These are phyloP conservation scores for Aphrophora alni DNA, from an alignment of 2,888 invertebrate genomes.

Conservation along the genomic window DNA sequence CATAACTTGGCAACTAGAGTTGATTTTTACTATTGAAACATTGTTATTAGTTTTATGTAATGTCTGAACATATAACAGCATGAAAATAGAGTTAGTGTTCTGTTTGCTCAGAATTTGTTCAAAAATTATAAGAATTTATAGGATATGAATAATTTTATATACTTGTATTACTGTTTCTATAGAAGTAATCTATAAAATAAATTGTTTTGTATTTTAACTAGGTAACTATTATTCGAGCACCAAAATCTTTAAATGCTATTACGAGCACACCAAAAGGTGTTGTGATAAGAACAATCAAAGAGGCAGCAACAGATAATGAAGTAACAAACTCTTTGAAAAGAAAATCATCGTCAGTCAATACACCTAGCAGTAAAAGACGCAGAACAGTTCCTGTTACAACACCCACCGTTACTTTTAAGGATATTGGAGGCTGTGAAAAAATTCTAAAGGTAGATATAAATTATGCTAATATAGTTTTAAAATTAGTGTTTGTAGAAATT, in stretches of 20 bases:
- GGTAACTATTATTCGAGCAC: neutral
- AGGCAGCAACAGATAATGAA: neutral
- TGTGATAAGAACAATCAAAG: neutral
- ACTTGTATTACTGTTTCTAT: too few species aligned
- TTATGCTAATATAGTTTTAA: too few species aligned
- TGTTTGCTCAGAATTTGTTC: too few species aligned
- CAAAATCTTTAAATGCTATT: neutral
- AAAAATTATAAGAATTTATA: too few species aligned
- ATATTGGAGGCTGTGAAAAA: slow-evolving; percentile 83
- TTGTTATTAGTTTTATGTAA: too few species aligned
- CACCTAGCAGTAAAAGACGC: neutral
- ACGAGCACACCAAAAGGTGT: neutral
- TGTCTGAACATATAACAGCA: too few species aligned
- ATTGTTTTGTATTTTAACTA: neutral
- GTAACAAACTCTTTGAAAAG: neutral
- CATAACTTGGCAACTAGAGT: too few species aligned
- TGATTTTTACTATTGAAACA: too few species aligned
- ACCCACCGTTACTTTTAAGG: slow-evolving; percentile 66
- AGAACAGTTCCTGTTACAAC: neutral
- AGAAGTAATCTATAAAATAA: neutral
- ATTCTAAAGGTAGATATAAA: slow-evolving; percentile 63
- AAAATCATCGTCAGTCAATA: neutral
- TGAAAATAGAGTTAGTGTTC: too few species aligned
- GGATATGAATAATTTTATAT: too few species aligned
- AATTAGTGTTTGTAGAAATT: too few species aligned